Evolutionary conservation across 2,797 vertebrate genomes (phyloP).

Genomic region (Falco rusticolus): DNA sequence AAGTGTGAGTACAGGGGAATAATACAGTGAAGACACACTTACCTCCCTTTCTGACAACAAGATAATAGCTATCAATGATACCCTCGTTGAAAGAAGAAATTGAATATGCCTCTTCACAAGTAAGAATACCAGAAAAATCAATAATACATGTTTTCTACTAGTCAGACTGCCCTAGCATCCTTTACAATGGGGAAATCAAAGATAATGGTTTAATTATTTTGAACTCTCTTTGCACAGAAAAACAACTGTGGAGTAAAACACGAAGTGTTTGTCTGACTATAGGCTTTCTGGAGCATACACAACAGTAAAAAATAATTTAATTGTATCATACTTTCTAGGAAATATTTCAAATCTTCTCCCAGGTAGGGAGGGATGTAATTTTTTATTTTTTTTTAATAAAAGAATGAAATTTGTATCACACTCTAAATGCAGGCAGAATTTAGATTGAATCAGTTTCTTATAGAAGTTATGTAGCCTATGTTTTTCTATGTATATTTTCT

Average conservation of each 20-base stretch:
- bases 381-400: background rate
- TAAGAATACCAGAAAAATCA: background rate
- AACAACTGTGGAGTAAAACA: background rate
- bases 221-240: background rate
- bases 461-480: background rate
- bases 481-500: background rate
- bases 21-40: background rate
- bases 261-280: background rate
- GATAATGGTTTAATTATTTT: conserved; percentile 9
- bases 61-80: background rate
- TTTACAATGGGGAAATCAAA: background rate
- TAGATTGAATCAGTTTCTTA: background rate
- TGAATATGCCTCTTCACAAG: background rate
- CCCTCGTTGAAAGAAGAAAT: background rate
- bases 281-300: background rate
- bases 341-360: background rate
- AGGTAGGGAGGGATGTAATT: background rate
- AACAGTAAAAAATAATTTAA: background rate
- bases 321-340: background rate
- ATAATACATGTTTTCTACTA: background rate
- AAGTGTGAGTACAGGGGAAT: background rate
- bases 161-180: background rate
- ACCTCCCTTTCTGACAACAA: background rate
- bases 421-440: background rate
- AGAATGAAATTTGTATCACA: background rate